phyloP scores from a whole-genome alignment of 2,797 vertebrate species.

The Crypturellus tataupa region DNA sequence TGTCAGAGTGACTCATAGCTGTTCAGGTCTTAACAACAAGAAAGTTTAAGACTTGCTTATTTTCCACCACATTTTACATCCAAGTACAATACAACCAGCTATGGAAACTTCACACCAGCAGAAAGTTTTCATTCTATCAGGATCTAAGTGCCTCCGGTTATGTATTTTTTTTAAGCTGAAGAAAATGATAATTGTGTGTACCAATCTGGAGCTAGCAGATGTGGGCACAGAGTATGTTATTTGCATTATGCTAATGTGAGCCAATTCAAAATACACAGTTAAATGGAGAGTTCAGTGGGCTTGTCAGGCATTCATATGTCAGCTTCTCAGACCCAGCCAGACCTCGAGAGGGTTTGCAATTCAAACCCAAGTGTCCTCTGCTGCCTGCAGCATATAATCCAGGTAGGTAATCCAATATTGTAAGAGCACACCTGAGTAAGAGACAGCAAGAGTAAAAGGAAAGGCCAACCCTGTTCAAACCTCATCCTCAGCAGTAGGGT shows the following conservation, averaged over 20 bases:
- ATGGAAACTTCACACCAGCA: neutral
- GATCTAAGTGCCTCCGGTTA: neutral
- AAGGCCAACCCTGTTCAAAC: neutral
- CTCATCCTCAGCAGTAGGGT: neutral
- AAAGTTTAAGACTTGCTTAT: neutral
- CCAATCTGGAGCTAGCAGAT: neutral
- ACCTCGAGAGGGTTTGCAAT: neutral
- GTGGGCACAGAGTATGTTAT: neutral
- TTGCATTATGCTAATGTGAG: neutral
- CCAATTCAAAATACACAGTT: neutral
- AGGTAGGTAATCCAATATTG: neutral
- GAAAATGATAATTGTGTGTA: neutral
- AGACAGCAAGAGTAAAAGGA: neutral
- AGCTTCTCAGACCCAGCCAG: neutral
- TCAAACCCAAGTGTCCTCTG: neutral
- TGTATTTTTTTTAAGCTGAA: neutral
- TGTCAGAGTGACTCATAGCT: neutral
- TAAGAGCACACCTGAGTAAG: neutral
- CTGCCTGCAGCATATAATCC: neutral
- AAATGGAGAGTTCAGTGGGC: neutral
- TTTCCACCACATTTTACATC: neutral
- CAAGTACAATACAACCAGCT: neutral
- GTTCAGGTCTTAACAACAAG: rapidly evolving
- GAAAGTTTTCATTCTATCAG: neutral
- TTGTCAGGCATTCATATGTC: neutral